Evolutionary conservation across 2,888 invertebrate species (phyloP).

Genomic region (Drosophila colorata): DNA sequence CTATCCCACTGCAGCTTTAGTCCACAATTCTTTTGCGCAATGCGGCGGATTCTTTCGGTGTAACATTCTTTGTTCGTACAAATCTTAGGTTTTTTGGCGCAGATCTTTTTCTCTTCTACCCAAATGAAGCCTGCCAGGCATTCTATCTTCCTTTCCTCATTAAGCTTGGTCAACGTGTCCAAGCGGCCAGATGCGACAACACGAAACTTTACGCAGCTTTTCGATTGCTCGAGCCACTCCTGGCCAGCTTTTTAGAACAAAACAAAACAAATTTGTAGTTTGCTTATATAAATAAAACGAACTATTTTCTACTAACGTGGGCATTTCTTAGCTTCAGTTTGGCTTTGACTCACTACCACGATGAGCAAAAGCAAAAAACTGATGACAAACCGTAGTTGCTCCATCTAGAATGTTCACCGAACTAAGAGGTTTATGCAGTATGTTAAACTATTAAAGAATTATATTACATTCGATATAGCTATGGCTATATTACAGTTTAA

Average conservation of each 20-base stretch:
- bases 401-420: not conserved
- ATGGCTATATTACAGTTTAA: not conserved
- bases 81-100: not conserved
- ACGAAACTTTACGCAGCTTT: constrained; percentile 4
- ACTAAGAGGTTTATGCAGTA: constrained; percentile 1
- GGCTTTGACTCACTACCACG: not conserved
- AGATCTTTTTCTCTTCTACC: not conserved
- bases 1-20: not conserved
- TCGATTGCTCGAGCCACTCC: not conserved
- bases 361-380: not conserved
- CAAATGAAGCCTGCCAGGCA: constrained; percentile 6
- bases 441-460: not conserved
- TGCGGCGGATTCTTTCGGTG: not conserved
- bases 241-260: not conserved
- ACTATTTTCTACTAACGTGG: not conserved
- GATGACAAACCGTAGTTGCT: not conserved
- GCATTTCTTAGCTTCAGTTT: not conserved
- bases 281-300: not conserved
- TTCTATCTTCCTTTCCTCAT: not conserved
- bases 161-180: too few species aligned
- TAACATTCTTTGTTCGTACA: not conserved
- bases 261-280: not conserved
- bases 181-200: not conserved
- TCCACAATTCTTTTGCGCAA: not conserved
- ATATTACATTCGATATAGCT: constrained; percentile 1